A percentile compares a stretch with the other conserved stretches of the same genome.
Evolutionary conservation across 2,888 invertebrate species (phyloP).

Genomic region (Hirtodrosophila trivittata): DNA sequence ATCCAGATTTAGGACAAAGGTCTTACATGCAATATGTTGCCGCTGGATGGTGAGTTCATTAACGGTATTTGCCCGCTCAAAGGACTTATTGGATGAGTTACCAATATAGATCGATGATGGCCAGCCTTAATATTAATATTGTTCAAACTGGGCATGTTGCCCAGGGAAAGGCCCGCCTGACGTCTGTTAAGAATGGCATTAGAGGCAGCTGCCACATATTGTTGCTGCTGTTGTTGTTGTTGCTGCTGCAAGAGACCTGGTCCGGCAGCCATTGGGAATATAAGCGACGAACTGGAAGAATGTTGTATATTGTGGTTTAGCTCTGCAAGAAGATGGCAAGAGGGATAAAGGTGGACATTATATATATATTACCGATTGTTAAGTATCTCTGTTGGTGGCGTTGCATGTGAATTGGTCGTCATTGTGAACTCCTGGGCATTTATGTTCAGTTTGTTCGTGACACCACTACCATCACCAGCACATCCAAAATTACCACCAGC

Average conservation of each 20-base stretch:
- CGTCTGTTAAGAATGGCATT: slow-evolving; percentile 80
- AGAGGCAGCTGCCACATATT: slow-evolving; percentile 78
- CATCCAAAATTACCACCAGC: slow-evolving; percentile 37
- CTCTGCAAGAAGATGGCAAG: slow-evolving; percentile 82
- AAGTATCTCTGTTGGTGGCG: slow-evolving; percentile 72
- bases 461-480: slow-evolving; percentile 84
- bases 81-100: slow-evolving; percentile 82
- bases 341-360: slow-evolving; percentile 64
- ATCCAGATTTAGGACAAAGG: neutral
- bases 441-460: slow-evolving; percentile 90
- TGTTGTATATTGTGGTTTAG: slow-evolving; percentile 84
- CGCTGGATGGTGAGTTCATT: slow-evolving; percentile 88
- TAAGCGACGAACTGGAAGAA: slow-evolving; percentile 84
- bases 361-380: slow-evolving; percentile 80
- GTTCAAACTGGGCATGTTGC: slow-evolving; percentile 71
- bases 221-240: slow-evolving; percentile 84
- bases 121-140: slow-evolving; percentile 57
- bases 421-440: slow-evolving; percentile 96
- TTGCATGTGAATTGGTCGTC: slow-evolving; percentile 81
- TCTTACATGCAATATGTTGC: slow-evolving; percentile 88
- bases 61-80: slow-evolving; percentile 80
- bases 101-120: slow-evolving; percentile 81
- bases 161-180: slow-evolving; percentile 83
- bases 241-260: slow-evolving; percentile 84
- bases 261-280: slow-evolving; percentile 72